These are phyloP conservation scores for Valencia hispanica DNA, from an alignment of 2,797 vertebrate species.

Conservation along the genomic window DNA sequence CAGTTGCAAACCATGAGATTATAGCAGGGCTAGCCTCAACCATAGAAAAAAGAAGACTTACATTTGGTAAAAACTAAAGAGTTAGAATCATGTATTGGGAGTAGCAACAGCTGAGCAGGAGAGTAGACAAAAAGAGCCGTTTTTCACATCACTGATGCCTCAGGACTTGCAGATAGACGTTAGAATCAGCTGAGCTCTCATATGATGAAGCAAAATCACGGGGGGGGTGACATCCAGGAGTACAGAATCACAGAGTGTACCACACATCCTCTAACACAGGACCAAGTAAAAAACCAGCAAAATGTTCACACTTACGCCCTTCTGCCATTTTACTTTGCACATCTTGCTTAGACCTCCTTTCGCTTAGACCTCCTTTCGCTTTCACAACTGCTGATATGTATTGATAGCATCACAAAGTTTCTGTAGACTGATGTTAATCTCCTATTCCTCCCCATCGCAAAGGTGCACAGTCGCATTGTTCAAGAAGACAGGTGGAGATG, in stretches of 20 bases:
- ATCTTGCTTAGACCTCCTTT: not conserved
- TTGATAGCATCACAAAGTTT: not conserved
- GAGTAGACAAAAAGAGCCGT: slow-evolving; percentile 44
- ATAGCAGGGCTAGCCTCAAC: slow-evolving; percentile 43
- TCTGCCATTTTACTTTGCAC: not conserved
- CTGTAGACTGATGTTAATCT: not conserved
- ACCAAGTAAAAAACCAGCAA: not conserved
- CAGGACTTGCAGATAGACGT: slow-evolving; percentile 32
- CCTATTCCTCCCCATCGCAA: not conserved
- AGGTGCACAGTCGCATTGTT: not conserved
- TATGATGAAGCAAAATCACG: slow-evolving; percentile 52
- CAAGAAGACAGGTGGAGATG: too few species aligned
- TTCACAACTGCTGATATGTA: not conserved
- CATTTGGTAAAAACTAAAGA: slow-evolving; percentile 50
- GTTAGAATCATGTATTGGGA: slow-evolving; percentile 60
- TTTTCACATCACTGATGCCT: slow-evolving; percentile 40
- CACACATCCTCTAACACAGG: not conserved
- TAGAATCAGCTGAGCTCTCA: slow-evolving; percentile 72
- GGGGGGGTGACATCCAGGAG: slow-evolving; percentile 17
- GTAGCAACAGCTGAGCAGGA: slow-evolving; percentile 39
- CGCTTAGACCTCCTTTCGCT: not conserved
- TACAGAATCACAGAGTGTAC: slow-evolving; percentile 11
- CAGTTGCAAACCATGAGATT: slow-evolving; percentile 65
- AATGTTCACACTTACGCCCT: not conserved
- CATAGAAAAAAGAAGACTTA: slow-evolving; percentile 35